Percentiles rank a stretch among this genome's conserved stretches.
phyloP scores from a whole-genome alignment of 2,888 invertebrate genomes.

The Caenorhabditis panamensis region DNA sequence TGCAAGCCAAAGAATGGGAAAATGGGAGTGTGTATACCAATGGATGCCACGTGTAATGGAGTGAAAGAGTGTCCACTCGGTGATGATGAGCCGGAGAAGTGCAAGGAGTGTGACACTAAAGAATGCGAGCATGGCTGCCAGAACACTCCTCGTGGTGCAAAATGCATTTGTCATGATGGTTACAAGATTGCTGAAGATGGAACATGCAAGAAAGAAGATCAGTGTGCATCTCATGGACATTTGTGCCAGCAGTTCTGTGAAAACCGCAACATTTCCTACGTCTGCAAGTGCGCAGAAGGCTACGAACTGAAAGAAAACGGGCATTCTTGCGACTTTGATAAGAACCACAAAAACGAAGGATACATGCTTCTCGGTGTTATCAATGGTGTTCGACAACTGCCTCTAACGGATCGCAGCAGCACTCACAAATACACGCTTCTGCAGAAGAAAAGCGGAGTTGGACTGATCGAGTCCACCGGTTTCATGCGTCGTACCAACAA shows the following conservation, averaged over 20 bases:
- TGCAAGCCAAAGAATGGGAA: conserved; percentile 26
- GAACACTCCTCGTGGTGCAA: conserved; percentile 51
- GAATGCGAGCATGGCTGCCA: conserved; percentile 62
- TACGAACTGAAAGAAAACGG: conserved; percentile 66
- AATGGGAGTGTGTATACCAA: conserved; percentile 59
- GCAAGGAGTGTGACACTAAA: conserved; percentile 60
- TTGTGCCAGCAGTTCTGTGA: conserved; percentile 98
- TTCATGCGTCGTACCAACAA: conserved; percentile 44
- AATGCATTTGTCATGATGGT: conserved; percentile 64
- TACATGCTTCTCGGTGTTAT: conserved; percentile 53
- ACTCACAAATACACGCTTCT: conserved; percentile 29
- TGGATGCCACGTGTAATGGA: conserved; percentile 79
- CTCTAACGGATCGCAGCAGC: conserved; percentile 41
- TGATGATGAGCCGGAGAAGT: conserved; percentile 80
- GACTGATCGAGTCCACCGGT: conserved; percentile 46
- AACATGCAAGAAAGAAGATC: conserved; percentile 65
- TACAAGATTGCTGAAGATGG: conserved; percentile 47
- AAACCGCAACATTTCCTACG: conserved; percentile 89
- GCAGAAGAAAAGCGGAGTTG: conserved; percentile 35
- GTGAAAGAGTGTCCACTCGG: conserved; percentile 80
- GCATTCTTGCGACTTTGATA: conserved; percentile 61
- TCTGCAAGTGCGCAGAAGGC: conserved; percentile 70
- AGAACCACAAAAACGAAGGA: conserved; percentile 31
- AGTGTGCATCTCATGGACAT: conserved; percentile 83
- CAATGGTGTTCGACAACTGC: conserved; percentile 57